A percentile compares a stretch with the other conserved stretches of the same genome.
These are phyloP conservation scores for Scaptomyza flava DNA, from an alignment of 2,888 invertebrate genomes.

Conservation along the genomic window DNA sequence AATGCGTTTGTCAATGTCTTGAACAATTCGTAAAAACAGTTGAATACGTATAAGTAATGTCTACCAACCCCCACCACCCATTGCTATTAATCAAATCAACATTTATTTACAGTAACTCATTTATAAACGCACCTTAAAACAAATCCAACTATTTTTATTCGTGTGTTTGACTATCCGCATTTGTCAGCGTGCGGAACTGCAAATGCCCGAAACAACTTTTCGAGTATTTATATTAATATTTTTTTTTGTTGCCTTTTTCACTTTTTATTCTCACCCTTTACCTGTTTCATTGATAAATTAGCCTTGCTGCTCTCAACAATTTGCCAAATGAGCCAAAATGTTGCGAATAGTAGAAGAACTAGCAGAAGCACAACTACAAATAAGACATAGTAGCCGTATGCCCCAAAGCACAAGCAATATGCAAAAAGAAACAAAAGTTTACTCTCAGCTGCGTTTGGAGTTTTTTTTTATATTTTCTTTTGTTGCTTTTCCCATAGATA, in stretches of 20 bases:
- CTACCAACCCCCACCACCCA: too few species aligned
- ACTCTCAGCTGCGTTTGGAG: constrained; percentile 8
- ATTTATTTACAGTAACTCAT: constrained; percentile 4
- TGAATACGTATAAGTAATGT: background rate
- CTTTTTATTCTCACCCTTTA: constrained; percentile 8
- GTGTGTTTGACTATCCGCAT: constrained; percentile 37
- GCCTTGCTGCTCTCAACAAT: constrained; percentile 31
- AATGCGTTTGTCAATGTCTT: too few species aligned
- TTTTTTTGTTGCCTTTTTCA: constrained; percentile 23
- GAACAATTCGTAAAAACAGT: background rate
- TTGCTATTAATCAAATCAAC: background rate
- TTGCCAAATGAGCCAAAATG: constrained; percentile 49
- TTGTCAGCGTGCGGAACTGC: constrained; percentile 40
- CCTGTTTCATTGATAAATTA: constrained; percentile 56
- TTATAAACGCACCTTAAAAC: constrained; percentile 17
- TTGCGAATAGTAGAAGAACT: constrained; percentile 20
- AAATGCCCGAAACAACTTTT: constrained; percentile 34
- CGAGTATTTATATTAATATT: background rate
- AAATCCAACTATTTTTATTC: constrained; percentile 15
- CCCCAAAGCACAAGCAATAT: constrained; percentile 15
- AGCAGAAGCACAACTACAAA: constrained; percentile 5
- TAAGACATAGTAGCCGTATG: constrained; percentile 5
- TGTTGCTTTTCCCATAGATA: background rate
- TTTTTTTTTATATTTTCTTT: background rate
- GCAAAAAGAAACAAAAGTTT: constrained; percentile 21